Evolutionary conservation across 2,888 invertebrate species (phyloP).

Genomic region (Pseudococcus jackbeardsleyi): DNA sequence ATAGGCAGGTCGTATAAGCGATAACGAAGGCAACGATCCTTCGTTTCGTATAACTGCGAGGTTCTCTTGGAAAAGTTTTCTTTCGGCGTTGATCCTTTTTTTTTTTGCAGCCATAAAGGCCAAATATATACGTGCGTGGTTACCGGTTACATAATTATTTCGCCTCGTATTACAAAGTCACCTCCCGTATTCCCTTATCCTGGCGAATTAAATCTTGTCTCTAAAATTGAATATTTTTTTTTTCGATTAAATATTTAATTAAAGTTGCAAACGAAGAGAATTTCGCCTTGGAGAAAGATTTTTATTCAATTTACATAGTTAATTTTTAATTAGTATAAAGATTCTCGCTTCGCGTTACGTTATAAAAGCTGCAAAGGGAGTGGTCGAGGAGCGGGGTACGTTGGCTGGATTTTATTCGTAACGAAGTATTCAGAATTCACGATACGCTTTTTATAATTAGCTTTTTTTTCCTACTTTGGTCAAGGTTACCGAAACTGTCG

Average conservation of each 20-base stretch:
- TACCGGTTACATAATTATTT: not conserved
- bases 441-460: constrained; percentile 23
- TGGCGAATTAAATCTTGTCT: not conserved
- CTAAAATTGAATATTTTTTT: constrained; percentile 15
- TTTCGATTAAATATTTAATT: constrained; percentile 20
- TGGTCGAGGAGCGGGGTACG: not conserved
- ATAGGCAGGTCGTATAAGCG: no score
- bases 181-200: not conserved
- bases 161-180: not conserved
- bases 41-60: no score
- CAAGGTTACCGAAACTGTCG: not conserved
- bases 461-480: not conserved
- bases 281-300: constrained; percentile 11
- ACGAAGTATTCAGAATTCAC: constrained; percentile 3
- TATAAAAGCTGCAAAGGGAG: not conserved
- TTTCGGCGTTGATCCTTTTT: no score
- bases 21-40: no score
- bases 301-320: constrained; percentile 46
- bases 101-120: no score
- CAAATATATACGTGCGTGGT: no score
- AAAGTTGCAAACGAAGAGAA: constrained; percentile 1
- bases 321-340: constrained; percentile 28
- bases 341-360: not conserved
- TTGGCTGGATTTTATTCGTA: not conserved
- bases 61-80: no score